phyloP scores from a whole-genome alignment of 2,888 invertebrate genomes.

The Dicycla oo region DNA sequence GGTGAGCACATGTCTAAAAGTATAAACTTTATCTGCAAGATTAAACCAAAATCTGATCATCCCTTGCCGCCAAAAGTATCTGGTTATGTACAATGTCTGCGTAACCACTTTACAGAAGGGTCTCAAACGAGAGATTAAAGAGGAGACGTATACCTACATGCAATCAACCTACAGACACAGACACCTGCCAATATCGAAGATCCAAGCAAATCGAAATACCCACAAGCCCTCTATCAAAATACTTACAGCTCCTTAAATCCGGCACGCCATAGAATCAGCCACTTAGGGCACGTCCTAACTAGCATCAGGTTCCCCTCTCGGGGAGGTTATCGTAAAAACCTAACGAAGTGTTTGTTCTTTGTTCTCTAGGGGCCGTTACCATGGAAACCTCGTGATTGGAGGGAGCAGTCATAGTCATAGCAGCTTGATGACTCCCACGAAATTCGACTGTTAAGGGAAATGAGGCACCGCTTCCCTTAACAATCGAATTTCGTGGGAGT shows the following conservation, averaged over 20 bases:
- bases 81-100: too few relatives aligned
- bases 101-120: not conserved
- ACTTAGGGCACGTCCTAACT: constrained; percentile 38
- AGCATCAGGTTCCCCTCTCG: constrained; percentile 39
- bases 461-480: too few relatives aligned
- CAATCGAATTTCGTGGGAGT: too few relatives aligned
- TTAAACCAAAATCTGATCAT: too few relatives aligned
- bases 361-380: constrained; percentile 34
- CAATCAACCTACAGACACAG: not conserved
- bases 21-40: too few relatives aligned
- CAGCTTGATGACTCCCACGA: constrained; percentile 11
- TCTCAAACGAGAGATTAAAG: not conserved
- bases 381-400: constrained; percentile 17
- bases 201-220: not conserved
- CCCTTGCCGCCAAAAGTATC: too few relatives aligned
- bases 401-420: not conserved
- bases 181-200: not conserved
- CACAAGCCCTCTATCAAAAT: not conserved
- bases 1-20: too few relatives aligned
- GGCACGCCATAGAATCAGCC: not conserved
- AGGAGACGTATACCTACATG: not conserved
- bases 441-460: not conserved
- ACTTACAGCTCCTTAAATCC: not conserved
- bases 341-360: constrained; percentile 42
- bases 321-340: constrained; percentile 48